These are phyloP conservation scores for Colostygia pectinataria DNA, from an alignment of 2,888 invertebrate species.

Conservation along the genomic window DNA sequence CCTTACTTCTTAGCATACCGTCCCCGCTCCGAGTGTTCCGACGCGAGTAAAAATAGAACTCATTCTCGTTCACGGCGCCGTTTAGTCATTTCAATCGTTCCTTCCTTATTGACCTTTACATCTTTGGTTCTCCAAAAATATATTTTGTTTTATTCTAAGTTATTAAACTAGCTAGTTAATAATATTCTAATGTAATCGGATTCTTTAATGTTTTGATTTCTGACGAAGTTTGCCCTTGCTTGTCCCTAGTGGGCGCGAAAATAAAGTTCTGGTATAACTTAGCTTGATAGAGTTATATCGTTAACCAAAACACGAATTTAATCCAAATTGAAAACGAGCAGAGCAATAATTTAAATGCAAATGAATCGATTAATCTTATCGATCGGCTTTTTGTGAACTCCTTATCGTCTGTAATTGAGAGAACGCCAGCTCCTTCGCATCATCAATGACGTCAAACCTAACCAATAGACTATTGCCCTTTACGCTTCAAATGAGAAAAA, in stretches of 20 bases:
- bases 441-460: constrained; percentile 2
- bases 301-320: constrained; percentile 5
- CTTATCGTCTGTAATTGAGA: constrained; percentile 10
- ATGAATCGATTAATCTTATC: constrained; percentile 12
- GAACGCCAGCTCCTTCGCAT: constrained; percentile 4
- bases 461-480: constrained; percentile 5
- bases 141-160: constrained; percentile 7
- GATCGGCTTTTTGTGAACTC: constrained; percentile 7
- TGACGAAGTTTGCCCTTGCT: neutral
- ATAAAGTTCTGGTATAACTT: constrained; percentile 4
- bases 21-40: neutral
- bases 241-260: constrained; percentile 6
- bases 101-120: constrained; percentile 7
- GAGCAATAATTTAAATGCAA: constrained; percentile 12
- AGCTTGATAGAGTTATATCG: constrained; percentile 4
- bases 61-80: constrained; percentile 1
- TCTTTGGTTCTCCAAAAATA: constrained; percentile 5
- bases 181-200: constrained; percentile 12
- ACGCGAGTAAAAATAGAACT: constrained; percentile 6
- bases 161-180: neutral
- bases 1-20: neutral
- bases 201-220: constrained; percentile 10
- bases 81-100: constrained; percentile 4
- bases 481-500: constrained; percentile 1
- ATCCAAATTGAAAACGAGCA: constrained; percentile 6